Conservation (phyloP, 92 coral and sea anemone genomes). For the Actinernus sp. region DNA sequence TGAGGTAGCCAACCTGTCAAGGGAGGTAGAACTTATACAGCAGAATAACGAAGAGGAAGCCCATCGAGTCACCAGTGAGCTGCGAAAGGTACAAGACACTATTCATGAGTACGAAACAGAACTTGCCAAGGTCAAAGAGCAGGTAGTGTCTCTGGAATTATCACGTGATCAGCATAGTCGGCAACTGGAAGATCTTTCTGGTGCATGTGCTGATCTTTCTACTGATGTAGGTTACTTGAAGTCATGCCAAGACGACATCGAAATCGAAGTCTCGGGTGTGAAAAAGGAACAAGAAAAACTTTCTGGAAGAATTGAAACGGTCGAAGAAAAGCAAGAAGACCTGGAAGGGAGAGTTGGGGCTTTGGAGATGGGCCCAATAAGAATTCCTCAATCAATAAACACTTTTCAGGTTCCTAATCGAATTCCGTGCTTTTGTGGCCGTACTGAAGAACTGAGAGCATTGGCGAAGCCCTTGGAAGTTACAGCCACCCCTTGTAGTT, state of each 20-base stretch:
- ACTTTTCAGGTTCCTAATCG: slow-evolving; percentile 67
- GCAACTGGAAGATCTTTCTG: too few species aligned
- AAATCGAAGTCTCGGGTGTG: not conserved
- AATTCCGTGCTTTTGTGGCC: slow-evolving; percentile 64
- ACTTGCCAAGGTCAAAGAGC: slow-evolving; percentile 9
- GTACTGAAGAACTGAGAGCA: slow-evolving; percentile 41
- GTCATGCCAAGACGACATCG: not conserved
- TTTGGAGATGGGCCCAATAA: slow-evolving; percentile 13
- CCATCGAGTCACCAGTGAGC: slow-evolving; percentile 41
- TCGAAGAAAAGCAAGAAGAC: slow-evolving; percentile 16
- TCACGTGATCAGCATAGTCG: too few species aligned
- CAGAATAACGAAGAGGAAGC: slow-evolving; percentile 52
- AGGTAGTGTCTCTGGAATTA: too few species aligned
- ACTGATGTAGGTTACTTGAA: slow-evolving; percentile 8
- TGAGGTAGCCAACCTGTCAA: slow-evolving; percentile 48
- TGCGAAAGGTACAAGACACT: slow-evolving; percentile 51
- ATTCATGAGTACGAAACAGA: slow-evolving; percentile 21
- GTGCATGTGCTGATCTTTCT: slow-evolving; percentile 6
- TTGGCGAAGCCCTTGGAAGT: slow-evolving; percentile 27
- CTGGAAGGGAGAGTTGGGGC: slow-evolving; percentile 32
- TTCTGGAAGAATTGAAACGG: slow-evolving; percentile 4
- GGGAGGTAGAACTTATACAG: slow-evolving; percentile 21
- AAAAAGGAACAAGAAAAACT: slow-evolving; percentile 15
- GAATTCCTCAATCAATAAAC: not conserved
- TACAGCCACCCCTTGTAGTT: slow-evolving; percentile 12